Base-by-base conservation (phyloP, 2,113 vertebrate species). In the Daubentonia madagascariensis region DNA sequence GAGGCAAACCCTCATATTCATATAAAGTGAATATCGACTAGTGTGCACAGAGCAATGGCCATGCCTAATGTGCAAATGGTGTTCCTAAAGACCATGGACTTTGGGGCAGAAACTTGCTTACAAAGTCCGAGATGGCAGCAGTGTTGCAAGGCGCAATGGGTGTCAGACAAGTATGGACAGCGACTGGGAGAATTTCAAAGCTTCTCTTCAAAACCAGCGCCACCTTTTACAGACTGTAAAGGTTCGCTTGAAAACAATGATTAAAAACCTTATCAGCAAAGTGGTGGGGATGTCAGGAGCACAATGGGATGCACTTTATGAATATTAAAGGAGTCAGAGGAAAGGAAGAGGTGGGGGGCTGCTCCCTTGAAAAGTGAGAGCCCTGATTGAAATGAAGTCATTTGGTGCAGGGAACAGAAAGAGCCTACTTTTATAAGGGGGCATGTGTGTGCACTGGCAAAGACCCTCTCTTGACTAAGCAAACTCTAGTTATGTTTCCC, bases 291-390 rank as follows among this genome's bases (percentile, higher is more conserved):
- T 11, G 17, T 30, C 20, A 54, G 50, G 65, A 45, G 6, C 2
- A 1, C 0, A 30, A 16, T 20, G 13, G 54, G 20, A 2, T 3
- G 7, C 2, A 9, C 35, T 6, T 43, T 23, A 11, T 16, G 25
- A 76, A 20, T 16, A 23, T 37, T 30, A 59, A 50, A 40, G 37
- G 17, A 35, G 18, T 43, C 28, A 12, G 45, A 37, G 40, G 48
- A n/a, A 70, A 59, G 32, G 28, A 76, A 59, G 45, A 16, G 48
- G 11, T 68, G 18, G 48, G 57, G 14, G 32, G 8, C 18, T 43
- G 25, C 43, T 63, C 32, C 22, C 45, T 23, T 40, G 25, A 65
- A 85, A 76, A 85, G 57, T 28, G 65, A 59, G 30, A 70, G 30
- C 28, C 3, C n/a, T 35, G 37, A 45, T 17, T 52, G 4, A 37